phyloP scores from a whole-genome alignment of 2,888 invertebrate genomes.

The Ptychoptera contaminata region DNA sequence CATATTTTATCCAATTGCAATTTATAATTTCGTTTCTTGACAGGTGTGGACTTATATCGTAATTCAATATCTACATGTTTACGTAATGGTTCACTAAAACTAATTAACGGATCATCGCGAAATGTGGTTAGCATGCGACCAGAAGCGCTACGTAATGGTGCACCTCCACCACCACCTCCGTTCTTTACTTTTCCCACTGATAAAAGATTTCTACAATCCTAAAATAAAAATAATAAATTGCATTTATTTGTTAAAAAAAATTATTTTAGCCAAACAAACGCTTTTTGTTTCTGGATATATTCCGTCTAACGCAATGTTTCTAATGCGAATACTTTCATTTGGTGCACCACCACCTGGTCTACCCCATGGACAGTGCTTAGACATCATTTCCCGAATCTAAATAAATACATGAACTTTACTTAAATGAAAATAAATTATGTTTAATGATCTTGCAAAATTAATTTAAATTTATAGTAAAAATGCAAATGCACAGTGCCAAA shows the following conservation, averaged over 20 bases:
- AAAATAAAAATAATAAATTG: neutral
- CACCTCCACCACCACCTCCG: constrained; percentile 9
- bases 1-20: constrained; percentile 40
- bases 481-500: neutral
- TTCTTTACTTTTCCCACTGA: neutral
- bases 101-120: constrained; percentile 46
- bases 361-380: constrained; percentile 66
- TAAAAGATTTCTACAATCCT: constrained; percentile 7
- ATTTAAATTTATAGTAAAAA: neutral
- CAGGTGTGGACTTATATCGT: constrained; percentile 42
- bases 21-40: constrained; percentile 39
- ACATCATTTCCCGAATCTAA: constrained; percentile 45
- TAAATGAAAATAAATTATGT: constrained; percentile 4
- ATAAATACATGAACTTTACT: neutral
- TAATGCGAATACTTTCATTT: constrained; percentile 45
- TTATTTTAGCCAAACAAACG: constrained; percentile 25
- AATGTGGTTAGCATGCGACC: constrained; percentile 25
- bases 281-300: constrained; percentile 42
- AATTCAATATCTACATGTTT: constrained; percentile 53
- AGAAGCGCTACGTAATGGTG: constrained; percentile 16
- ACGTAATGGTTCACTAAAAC: constrained; percentile 43
- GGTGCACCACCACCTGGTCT: constrained; percentile 61
- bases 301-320: constrained; percentile 49
- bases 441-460: neutral
- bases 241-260: constrained; percentile 4